Conservation (phyloP, 64 coral and sea anemone genomes). For the Trachythela sp. region DNA sequence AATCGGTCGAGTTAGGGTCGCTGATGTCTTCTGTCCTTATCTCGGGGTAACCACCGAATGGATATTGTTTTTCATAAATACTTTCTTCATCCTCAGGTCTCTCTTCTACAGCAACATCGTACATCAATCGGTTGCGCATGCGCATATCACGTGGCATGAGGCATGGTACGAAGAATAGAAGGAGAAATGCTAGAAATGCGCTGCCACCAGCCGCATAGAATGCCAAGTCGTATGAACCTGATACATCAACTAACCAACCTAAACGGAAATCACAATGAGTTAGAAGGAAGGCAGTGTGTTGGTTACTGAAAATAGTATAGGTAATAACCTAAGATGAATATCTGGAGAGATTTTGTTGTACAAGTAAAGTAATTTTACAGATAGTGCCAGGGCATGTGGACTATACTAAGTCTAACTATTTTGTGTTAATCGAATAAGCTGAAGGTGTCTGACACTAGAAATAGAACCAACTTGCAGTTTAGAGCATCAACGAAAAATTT, state of each 20-base stretch:
- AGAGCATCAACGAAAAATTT: too few relatives aligned
- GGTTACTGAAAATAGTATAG: too few relatives aligned
- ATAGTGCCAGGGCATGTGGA: too few relatives aligned
- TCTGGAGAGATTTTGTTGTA: too few relatives aligned
- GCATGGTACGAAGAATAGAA: conserved; percentile 66
- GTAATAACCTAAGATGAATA: too few relatives aligned
- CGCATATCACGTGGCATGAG: conserved; percentile 52
- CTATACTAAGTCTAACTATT: too few relatives aligned
- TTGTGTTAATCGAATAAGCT: too few relatives aligned
- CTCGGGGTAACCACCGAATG: background rate
- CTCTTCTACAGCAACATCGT: background rate
- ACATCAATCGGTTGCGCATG: background rate
- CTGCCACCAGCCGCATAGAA: conserved; percentile 74
- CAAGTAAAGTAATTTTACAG: too few relatives aligned
- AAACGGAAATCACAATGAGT: background rate
- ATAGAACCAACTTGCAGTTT: too few relatives aligned
- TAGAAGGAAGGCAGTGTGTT: background rate
- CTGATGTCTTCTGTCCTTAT: background rate
- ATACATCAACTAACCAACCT: conserved; percentile 72
- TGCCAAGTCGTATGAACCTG: conserved; percentile 74
- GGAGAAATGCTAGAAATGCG: conserved; percentile 42
- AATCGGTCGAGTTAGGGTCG: background rate
- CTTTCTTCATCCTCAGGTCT: background rate
- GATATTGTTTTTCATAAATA: background rate
- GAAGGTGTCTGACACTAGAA: too few relatives aligned